Conservation (phyloP, 2,113 vertebrate species). For the Kryptolebias marmoratus region DNA sequence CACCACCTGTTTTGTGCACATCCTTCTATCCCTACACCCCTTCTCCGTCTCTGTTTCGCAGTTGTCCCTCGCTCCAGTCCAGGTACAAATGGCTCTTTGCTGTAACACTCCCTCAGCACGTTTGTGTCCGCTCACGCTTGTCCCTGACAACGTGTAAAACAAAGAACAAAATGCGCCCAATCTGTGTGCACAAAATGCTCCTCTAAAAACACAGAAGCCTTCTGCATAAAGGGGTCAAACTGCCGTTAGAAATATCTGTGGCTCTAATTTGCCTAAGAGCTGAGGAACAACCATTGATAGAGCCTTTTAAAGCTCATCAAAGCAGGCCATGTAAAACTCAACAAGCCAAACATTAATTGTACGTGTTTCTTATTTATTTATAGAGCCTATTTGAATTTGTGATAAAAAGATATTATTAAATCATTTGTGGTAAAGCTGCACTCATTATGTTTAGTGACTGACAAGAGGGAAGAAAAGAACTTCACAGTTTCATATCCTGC, state of each 20-base stretch:
- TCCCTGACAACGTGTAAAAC: conserved; percentile 89
- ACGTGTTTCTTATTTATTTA: background rate
- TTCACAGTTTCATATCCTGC: conserved; percentile 39
- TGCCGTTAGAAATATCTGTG: conserved; percentile 73
- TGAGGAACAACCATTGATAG: too few relatives aligned
- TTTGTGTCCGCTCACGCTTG: conserved; percentile 80
- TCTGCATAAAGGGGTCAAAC: conserved; percentile 82
- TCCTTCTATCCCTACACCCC: conserved; percentile 24
- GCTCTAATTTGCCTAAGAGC: too few relatives aligned
- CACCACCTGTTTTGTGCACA: background rate
- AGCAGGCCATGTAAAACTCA: conserved; percentile 30
- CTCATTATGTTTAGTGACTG: conserved; percentile 7
- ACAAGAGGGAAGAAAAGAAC: conserved; percentile 33
- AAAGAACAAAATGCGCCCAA: conserved; percentile 75
- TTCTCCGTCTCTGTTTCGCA: conserved; percentile 22
- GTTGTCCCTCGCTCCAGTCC: conserved; percentile 58
- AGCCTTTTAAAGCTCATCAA: too few relatives aligned
- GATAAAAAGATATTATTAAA: conserved; percentile 1
- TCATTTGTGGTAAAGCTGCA: background rate
- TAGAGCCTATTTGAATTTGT: conserved; percentile 1
- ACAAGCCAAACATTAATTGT: conserved; percentile 2
- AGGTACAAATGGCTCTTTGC: conserved; percentile 95
- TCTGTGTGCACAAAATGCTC: conserved; percentile 82
- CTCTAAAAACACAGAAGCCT: conserved; percentile 74
- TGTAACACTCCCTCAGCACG: conserved; percentile 88